Base-by-base conservation (phyloP, 2,888 invertebrate genomes). In the Tenthredo livida region DNA sequence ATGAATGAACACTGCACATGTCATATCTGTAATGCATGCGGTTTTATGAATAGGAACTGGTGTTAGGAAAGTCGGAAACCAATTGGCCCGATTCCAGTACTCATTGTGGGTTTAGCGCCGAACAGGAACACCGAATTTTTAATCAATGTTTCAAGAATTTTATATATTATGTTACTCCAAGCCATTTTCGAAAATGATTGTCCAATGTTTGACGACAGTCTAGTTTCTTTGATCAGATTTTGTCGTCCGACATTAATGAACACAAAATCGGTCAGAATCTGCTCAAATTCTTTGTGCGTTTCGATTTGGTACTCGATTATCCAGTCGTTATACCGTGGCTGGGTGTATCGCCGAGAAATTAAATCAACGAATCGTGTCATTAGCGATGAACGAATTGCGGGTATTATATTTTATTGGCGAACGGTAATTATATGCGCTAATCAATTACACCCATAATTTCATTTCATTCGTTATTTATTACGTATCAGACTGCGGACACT, bases 41-140 rank as follows among this genome's bases (percentile, higher is more conserved):
- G 40, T 29, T 37, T 4, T 10, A 37, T 77, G 77, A 50, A 54
- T 54, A 73, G 54, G 7, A 15, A 40, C 7, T 21, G 9, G 40
- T n/a, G 4, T 70, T 12, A 72, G 40, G 6, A 43, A 73, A 54
- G 29, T 47, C 54, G 54, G 4, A 33, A n/a, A 17, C 47, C 43
- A 29, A 75, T 77, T 77, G 77, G 54, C 77, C n/a, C 25, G 50
- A 50, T 77, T 77, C 54, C 77, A 77, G 7, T 29, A 54, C 50
- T 50, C 50, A 77, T 77, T 77, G 50, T 77, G 33, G 50, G 77
- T 47, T 77, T 50, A 75, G 17, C 50, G 50, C 29, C 50, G 33
- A 47, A 75, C 72, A 75, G 47, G 9, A 50, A 75, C 47, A 50
- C 25, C 75, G 50, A 47, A 50, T 75, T 21, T 75, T 75, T n/a